These are phyloP conservation scores for Neostethus bicornis DNA, from an alignment of 2,797 vertebrate species.

Conservation along the genomic window DNA sequence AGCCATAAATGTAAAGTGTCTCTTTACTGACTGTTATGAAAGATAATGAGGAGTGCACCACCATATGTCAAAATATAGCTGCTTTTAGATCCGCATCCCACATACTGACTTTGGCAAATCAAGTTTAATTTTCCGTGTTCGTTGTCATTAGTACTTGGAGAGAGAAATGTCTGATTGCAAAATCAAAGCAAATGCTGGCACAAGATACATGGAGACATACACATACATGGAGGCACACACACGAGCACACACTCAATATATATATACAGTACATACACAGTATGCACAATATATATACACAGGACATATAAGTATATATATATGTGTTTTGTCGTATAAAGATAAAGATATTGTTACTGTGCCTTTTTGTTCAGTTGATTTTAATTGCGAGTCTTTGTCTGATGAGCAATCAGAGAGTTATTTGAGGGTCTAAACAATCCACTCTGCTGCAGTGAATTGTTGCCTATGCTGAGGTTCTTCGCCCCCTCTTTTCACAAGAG, in stretches of 20 bases:
- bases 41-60: slow-evolving; percentile 49
- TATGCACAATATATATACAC: no score
- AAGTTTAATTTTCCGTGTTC: slow-evolving; percentile 32
- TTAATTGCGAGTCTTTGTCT: slow-evolving; percentile 32
- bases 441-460: slow-evolving; percentile 22
- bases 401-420: slow-evolving; percentile 29
- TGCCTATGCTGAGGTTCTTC: slow-evolving; percentile 33
- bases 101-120: slow-evolving; percentile 28
- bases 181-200: slow-evolving; percentile 39
- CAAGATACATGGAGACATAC: no score
- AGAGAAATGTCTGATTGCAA: slow-evolving; percentile 22
- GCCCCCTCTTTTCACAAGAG: slow-evolving; percentile 26
- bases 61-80: slow-evolving; percentile 40
- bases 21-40: slow-evolving; percentile 39
- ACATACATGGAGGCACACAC: no score
- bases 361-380: slow-evolving; percentile 7
- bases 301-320: no score
- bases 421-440: slow-evolving; percentile 32
- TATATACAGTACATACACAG: no score
- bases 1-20: slow-evolving; percentile 52
- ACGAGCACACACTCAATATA: no score
- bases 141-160: slow-evolving; percentile 38
- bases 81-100: slow-evolving; percentile 17
- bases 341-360: no score
- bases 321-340: no score